Base-by-base conservation (phyloP, 2,113 vertebrate genomes). In the Actenoides hombroni region DNA sequence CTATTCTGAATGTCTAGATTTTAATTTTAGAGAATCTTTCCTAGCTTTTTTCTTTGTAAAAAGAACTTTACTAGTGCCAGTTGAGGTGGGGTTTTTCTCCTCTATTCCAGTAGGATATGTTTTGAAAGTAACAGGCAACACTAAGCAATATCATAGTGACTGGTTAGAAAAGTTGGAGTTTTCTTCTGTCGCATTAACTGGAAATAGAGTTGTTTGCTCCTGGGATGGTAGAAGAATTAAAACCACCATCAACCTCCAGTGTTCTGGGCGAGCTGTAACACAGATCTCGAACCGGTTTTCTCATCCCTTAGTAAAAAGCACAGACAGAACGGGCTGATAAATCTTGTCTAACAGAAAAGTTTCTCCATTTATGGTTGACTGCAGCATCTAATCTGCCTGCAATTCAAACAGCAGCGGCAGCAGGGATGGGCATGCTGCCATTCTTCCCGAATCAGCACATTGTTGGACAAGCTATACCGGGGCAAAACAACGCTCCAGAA, bases 391-490 rank as follows among this genome's bases (percentile, higher is more conserved):
- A 94, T 75, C 91, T 97, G 46, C 61, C 97, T 57, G 86, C 97
- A 17, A 26, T 97, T 87, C 97, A 98, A 88, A 97, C 96, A 49
- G 91, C 94, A 35, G 7, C 98, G 17, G 96, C 98, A 13, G 97
- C 98, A 21, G 97, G 98, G 73, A 91, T 98, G 90, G 98, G 98
- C 76, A 77, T 98, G 93, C 91, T 99, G 89, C 98, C 99, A 0
- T 99, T 98, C 97, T 98, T 99, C 60, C 98, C 99, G 18, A 97
- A 61, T 53, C 98, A 98, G 92, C 97, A 95, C 67, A 29, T 97
- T 4, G 86, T 92, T 25, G 97, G 97, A 29, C 97, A 97, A 16
- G 54, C 94, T 5, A 40, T 96, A 13, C 67, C 97, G 33, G 97
- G 98, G 37, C 98, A 96, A 42, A 97, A 90, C 48, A 96, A 46